Evolutionary conservation across 2,113 vertebrate genomes (phyloP).

Genomic region (Procavia capensis): DNA sequence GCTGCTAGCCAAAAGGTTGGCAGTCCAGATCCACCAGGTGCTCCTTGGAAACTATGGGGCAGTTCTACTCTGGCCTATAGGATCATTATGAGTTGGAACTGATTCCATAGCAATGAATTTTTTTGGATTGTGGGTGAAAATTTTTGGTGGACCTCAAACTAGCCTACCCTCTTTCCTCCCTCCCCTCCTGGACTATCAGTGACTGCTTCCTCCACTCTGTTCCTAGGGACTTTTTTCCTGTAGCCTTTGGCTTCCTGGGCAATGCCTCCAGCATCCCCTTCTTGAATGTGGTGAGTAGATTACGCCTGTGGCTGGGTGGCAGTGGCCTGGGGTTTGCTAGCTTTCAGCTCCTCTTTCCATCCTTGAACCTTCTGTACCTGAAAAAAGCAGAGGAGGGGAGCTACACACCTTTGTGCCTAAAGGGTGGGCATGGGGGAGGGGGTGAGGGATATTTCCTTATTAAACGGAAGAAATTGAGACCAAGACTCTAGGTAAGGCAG

Average conservation of each 20-base stretch:
- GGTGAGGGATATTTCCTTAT: neutral
- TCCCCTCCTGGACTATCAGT: neutral
- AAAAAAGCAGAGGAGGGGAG: neutral
- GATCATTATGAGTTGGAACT: too few relatives aligned
- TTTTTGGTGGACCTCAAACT: neutral
- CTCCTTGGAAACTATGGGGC: too few relatives aligned
- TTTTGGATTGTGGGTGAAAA: too few relatives aligned
- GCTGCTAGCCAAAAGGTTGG: too few relatives aligned
- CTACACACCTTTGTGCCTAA: neutral
- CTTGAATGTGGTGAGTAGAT: conserved; percentile 87
- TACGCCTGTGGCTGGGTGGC: rapidly evolving
- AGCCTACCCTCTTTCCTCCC: too few relatives aligned
- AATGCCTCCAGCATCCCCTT: conserved; percentile 87
- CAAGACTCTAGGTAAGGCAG: neutral
- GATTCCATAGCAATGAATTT: too few relatives aligned
- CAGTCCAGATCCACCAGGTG: too few relatives aligned
- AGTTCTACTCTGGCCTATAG: too few relatives aligned
- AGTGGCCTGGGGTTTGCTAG: neutral
- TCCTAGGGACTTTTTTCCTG: conserved; percentile 92
- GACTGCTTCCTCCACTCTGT: neutral
- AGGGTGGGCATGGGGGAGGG: rapidly evolving
- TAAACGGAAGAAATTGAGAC: neutral
- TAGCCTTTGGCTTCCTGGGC: conserved; percentile 90
- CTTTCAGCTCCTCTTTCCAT: too few relatives aligned
- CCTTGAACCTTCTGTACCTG: neutral